Evolutionary conservation across 1,140 invertebrate genomes (phyloP).

Genomic region (Hesperophylax magnus): DNA sequence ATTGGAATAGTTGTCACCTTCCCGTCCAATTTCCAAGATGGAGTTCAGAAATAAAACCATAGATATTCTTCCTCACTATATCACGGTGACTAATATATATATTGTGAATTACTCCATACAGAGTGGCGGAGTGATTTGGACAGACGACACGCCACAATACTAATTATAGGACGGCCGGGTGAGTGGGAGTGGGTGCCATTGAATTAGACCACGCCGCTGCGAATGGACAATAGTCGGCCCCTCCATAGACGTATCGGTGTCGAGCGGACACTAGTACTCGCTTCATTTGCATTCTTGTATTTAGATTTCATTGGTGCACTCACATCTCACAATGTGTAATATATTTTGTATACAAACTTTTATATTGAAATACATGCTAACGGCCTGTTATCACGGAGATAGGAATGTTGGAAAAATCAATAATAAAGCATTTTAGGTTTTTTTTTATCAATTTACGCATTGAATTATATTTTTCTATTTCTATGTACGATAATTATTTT

Average conservation of each 20-base stretch:
- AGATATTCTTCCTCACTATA: no score
- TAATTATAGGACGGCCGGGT: conserved; percentile 24
- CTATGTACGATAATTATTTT: no score
- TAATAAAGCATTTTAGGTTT: neutral
- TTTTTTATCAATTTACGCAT: neutral
- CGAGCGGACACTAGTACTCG: conserved; percentile 2
- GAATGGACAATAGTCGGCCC: conserved; percentile 28
- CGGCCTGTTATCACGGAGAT: neutral
- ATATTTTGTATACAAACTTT: conserved; percentile 25
- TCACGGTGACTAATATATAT: neutral
- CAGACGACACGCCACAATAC: neutral
- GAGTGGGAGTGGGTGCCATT: conserved; percentile 37
- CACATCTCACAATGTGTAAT: conserved; percentile 19
- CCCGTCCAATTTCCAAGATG: no score
- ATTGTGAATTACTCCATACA: neutral
- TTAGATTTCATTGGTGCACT: conserved; percentile 22
- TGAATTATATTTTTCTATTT: no score
- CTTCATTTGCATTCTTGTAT: conserved; percentile 26
- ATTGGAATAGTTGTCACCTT: no score
- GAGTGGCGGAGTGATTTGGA: neutral
- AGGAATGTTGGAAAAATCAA: neutral
- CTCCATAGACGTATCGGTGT: conserved; percentile 5
- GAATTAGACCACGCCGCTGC: conserved; percentile 20
- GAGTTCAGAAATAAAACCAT: no score
- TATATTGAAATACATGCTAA: conserved; percentile 14